phyloP scores from a whole-genome alignment of 1,140 invertebrate genomes.

The Vanessa atalanta region DNA sequence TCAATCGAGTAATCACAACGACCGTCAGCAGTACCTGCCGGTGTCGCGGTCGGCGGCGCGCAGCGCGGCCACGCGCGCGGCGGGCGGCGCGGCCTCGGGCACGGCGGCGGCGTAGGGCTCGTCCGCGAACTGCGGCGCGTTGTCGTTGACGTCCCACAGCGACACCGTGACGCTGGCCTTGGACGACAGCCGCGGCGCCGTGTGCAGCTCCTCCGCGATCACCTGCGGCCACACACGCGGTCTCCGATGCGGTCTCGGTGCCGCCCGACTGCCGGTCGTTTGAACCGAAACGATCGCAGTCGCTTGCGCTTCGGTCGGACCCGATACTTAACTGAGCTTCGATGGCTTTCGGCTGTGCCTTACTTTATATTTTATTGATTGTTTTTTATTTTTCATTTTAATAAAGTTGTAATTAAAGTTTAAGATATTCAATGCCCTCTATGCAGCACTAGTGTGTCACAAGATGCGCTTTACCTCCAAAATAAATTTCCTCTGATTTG shows the following conservation, averaged over 20 bases:
- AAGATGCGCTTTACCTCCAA: conserved; percentile 85
- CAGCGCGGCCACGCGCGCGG: conserved; percentile 87
- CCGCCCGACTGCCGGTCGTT: too few relatives aligned
- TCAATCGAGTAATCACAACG: too few relatives aligned
- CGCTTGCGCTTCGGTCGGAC: too few relatives aligned
- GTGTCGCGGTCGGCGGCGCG: conserved; percentile 92
- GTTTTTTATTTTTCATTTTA: too few relatives aligned
- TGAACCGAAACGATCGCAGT: too few relatives aligned
- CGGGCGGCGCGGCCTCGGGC: conserved; percentile 87
- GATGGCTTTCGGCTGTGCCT: too few relatives aligned
- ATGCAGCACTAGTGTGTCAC: background rate
- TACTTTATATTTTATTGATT: too few relatives aligned
- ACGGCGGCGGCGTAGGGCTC: conserved; percentile 87
- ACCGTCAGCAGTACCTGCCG: conserved; percentile 81
- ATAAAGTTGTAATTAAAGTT: too few relatives aligned
- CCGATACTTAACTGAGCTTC: too few relatives aligned
- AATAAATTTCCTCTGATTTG: conserved; percentile 95
- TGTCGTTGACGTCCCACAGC: conserved; percentile 94
- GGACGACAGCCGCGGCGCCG: conserved; percentile 88
- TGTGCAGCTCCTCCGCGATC: conserved; percentile 91
- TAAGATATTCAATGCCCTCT: background rate
- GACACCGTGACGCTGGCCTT: conserved; percentile 93
- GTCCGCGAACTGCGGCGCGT: conserved; percentile 89
- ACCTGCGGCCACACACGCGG: conserved; percentile 78
- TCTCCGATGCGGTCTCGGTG: too few relatives aligned